Conservation (phyloP, 1,140 invertebrate species). For the Drosophila quadrilineata region DNA sequence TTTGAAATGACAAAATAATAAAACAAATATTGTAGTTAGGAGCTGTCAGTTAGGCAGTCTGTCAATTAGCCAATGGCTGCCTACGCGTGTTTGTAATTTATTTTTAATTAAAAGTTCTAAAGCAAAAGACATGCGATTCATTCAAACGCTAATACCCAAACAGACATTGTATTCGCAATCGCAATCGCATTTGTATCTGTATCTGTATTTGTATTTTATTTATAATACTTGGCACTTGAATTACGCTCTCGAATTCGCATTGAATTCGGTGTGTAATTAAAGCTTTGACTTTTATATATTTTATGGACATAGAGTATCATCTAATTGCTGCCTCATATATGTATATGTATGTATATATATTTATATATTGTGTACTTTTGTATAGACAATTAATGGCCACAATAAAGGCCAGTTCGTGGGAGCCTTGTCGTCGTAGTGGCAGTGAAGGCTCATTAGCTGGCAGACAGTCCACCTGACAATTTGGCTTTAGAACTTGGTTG, state of each 20-base stretch:
- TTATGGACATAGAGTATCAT: no score
- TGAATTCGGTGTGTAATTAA: slow-evolving; percentile 34
- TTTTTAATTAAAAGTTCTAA: slow-evolving; percentile 77
- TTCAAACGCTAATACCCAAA: slow-evolving; percentile 57
- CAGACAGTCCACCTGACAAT: slow-evolving; percentile 31
- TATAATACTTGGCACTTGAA: no score
- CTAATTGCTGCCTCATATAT: slow-evolving; percentile 13
- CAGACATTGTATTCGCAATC: no score
- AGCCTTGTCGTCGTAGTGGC: slow-evolving; percentile 33
- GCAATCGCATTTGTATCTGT: no score
- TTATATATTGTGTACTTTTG: no score
- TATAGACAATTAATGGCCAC: slow-evolving; percentile 26
- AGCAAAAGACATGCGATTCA: slow-evolving; percentile 76
- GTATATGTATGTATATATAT: no score
- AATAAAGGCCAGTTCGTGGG: slow-evolving; percentile 30
- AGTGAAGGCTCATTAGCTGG: slow-evolving; percentile 51
- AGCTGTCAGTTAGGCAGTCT: slow-evolving; percentile 29
- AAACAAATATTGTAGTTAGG: slow-evolving; percentile 23
- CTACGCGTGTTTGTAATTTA: slow-evolving; percentile 64
- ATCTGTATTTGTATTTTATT: slow-evolving; percentile 18
- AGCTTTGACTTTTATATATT: slow-evolving; percentile 27
- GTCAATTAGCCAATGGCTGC: slow-evolving; percentile 55
- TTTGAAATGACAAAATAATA: slow-evolving; percentile 53
- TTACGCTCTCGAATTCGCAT: slow-evolving; percentile 1
- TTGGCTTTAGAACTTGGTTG: slow-evolving; percentile 41